Base-by-base conservation (phyloP, 1,140 invertebrate species). In the Papilio glaucus region DNA sequence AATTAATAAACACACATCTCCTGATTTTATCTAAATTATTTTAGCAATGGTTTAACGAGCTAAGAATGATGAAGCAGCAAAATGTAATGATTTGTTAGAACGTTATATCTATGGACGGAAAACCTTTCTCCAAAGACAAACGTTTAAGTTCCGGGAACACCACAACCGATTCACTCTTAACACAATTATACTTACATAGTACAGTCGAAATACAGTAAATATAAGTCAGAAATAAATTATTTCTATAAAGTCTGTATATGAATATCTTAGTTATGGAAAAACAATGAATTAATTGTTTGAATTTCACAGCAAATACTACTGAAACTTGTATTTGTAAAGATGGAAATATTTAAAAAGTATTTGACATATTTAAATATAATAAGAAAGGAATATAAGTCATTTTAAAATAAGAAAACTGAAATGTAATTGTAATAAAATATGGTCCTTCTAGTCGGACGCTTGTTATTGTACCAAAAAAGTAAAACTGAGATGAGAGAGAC, bases 51-150 rank as follows among this genome's bases (percentile, higher is more conserved):
- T 33, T 33, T 33, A 33, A 33, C 2, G 6, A 33, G 29, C 29
- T 33, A 33, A 33, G 6, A 33, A 33, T 6, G 15, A 53, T 53
- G 15, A 18, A 21, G 45, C n/a, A 4, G 45, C 7, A n/a, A 53
- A 53, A 33, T 33, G 15, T 63, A 39, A 65, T 29, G 24, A 13
- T 12, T 12, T 15, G 65, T 53, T 15, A 53, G 41, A 69, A 69
- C 67, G 67, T 37, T 53, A 69, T 49, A 69, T 69, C 67, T 69
- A 69, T 69, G 67, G 67, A 69, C 67, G 67, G 67, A 69, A 29
- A 69, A 26, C 42, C 29, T 53, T 53, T 53, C n/a, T 49, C 67
- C 67, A 69, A 33, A 69, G 67, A 69, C 67, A 69, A 69, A 69
- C 41, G 67, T 69, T 53, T 41, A 15, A 37, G 26, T 68, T 68